A percentile compares a stretch with the other conserved stretches of the same genome.
Conservation (phyloP, 64 coral and sea anemone genomes). For the Cladopsammia gracilis region DNA sequence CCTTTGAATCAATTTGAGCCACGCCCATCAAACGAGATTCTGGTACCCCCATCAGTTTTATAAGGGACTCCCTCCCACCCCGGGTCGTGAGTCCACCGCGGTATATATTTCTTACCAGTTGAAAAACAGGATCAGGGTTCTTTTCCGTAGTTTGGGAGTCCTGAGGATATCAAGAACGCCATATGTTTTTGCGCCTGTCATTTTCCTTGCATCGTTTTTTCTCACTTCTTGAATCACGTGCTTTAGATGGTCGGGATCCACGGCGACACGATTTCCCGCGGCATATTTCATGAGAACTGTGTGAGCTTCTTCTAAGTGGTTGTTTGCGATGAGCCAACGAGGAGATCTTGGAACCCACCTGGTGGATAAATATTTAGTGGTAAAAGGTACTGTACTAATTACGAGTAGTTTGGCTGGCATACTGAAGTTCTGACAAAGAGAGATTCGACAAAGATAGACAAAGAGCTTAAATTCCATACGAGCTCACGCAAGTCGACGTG, state of each 20-base stretch:
- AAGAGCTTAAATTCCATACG: no score
- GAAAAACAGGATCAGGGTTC: constrained; percentile 70
- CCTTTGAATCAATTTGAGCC: no score
- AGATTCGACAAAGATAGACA: no score
- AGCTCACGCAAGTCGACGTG: no score
- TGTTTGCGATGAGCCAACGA: constrained; percentile 71
- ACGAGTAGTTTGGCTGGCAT: no score
- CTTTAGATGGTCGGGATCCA: constrained; percentile 49
- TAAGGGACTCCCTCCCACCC: no score
- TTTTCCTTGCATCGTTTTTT: constrained; percentile 22
- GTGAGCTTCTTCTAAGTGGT: constrained; percentile 69
- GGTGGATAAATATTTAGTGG: no score
- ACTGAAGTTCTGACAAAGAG: no score
- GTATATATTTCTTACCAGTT: constrained; percentile 41
- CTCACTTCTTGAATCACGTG: constrained; percentile 70
- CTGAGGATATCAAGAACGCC: constrained; percentile 57
- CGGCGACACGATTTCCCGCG: constrained; percentile 4
- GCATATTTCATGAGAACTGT: constrained; percentile 68
- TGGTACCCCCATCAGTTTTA: no score
- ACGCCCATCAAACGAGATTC: no score
- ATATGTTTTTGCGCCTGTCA: neutral
- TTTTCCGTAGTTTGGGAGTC: constrained; percentile 66
- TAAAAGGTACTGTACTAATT: no score
- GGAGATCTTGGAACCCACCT: constrained; percentile 82
- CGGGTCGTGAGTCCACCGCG: no score